A percentile compares a stretch with the other conserved stretches of the same genome.
These are phyloP conservation scores for Cyprinus carpio DNA, from an alignment of 2,113 vertebrate genomes.

Conservation along the genomic window DNA sequence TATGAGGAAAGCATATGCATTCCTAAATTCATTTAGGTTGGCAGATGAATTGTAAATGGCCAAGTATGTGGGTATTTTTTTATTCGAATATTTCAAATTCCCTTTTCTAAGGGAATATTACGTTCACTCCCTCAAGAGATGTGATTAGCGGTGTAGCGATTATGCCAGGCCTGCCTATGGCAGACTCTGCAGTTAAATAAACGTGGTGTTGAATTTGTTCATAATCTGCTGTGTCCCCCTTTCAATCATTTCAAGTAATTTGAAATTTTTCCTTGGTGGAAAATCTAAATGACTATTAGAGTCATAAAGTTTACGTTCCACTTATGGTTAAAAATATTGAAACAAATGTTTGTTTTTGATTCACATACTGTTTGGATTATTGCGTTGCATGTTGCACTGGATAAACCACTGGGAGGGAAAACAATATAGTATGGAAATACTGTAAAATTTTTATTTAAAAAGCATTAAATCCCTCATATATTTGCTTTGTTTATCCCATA, in stretches of 20 bases:
- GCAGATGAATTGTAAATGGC: constrained; percentile 24
- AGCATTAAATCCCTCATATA: neutral
- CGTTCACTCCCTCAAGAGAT: constrained; percentile 45
- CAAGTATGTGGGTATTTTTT: constrained; percentile 19
- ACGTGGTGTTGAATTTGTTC: constrained; percentile 6
- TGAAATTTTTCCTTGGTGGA: neutral
- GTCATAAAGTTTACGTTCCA: neutral
- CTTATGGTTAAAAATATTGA: neutral
- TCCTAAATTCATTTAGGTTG: constrained; percentile 21
- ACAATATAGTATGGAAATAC: neutral
- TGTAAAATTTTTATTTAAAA: neutral
- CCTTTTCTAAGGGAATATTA: constrained; percentile 33
- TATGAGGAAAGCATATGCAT: neutral
- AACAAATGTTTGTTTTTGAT: neutral
- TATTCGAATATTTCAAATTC: constrained; percentile 21
- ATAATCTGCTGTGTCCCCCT: neutral
- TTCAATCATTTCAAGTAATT: neutral
- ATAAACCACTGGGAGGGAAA: neutral
- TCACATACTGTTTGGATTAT: neutral
- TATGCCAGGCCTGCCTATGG: constrained; percentile 2
- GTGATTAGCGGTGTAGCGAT: neutral
- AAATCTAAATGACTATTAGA: neutral
- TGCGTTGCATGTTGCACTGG: neutral
- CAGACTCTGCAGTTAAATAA: constrained; percentile 23
- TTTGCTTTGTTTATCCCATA: neutral